These are phyloP conservation scores for Dipodomys stephensi DNA, from an alignment of 2,113 vertebrate species.

Conservation along the genomic window DNA sequence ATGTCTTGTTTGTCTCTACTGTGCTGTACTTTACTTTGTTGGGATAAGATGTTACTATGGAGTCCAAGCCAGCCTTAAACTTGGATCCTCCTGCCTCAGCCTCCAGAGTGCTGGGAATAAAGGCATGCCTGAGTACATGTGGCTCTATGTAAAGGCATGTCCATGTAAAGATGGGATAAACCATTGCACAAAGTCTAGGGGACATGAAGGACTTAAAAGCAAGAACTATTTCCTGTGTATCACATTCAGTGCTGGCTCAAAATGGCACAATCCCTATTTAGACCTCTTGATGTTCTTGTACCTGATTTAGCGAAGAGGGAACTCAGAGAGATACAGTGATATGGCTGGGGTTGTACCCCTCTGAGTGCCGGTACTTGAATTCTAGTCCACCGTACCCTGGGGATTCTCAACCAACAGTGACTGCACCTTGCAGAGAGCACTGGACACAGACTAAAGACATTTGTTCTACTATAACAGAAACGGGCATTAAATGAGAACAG, in stretches of 20 bases:
- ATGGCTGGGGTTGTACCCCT: rapidly evolving
- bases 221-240: background rate
- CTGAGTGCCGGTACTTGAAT: too few species aligned
- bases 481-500: too few species aligned
- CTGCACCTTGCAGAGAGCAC: background rate
- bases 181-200: background rate
- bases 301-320: background rate
- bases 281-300: background rate
- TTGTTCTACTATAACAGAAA: background rate
- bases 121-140: background rate
- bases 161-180: background rate
- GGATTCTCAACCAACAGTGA: background rate
- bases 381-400: background rate
- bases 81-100: background rate
- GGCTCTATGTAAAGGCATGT: background rate
- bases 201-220: background rate
- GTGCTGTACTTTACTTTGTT: background rate
- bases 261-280: too few species aligned
- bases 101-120: background rate
- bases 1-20: too few species aligned
- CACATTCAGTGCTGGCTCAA: background rate
- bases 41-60: background rate
- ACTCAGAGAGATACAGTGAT: too few species aligned
- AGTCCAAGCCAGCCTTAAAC: background rate
- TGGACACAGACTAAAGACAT: background rate